Evolutionary conservation across 2,113 vertebrate species (phyloP), one percentile per base, ranked within the genome.

Genomic region (Halcyon malimbica): DNA sequence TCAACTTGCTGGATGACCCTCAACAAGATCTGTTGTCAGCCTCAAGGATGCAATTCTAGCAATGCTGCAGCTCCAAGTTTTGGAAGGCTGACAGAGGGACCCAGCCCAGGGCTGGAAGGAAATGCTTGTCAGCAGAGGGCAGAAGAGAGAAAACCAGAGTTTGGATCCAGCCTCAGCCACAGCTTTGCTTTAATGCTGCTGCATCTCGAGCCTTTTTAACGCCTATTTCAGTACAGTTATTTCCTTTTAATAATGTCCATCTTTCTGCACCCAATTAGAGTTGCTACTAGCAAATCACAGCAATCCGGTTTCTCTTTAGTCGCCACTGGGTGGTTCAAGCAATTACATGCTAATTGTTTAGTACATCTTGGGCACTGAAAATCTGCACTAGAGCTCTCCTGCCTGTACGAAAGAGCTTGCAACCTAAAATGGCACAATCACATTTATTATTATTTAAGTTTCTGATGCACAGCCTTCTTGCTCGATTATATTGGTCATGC

Each of bases 1-100:
- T 37, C 77, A 94, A 6, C 53, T 94, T 73, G 83, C 86, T 84
- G 50, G 51, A 79, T 83, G 60, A 69, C 29, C 48, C 76, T 74
- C 76, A 74, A 35, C 12, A 60, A 84, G 68, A 92, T 81, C 35
- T 88, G 71, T 16, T 78, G 56, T 83, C 68, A 81, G 81, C 25
- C 83, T 76, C 3, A 0, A n/a, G 67, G 91, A 83, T 63, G 31
- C 87, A 87, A 91, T 89, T 93, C 85, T 76, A 96, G 78, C 51
- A 91, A 76, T 23, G 94, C 31, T 83, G 63, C 59, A 83, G 69
- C 89, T 91, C n/a, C 53, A 51, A 10, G 31, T 67, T 92, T 73
- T 91, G 89, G 94, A 82, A 77, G 57, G 31, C 63, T 95, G 87
- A 92, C 91, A 94, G 86, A 82, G 8, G 31, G 77, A 91, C 26